Conservation (phyloP, 2,888 invertebrate genomes). For the Cantharis flavilabris region DNA sequence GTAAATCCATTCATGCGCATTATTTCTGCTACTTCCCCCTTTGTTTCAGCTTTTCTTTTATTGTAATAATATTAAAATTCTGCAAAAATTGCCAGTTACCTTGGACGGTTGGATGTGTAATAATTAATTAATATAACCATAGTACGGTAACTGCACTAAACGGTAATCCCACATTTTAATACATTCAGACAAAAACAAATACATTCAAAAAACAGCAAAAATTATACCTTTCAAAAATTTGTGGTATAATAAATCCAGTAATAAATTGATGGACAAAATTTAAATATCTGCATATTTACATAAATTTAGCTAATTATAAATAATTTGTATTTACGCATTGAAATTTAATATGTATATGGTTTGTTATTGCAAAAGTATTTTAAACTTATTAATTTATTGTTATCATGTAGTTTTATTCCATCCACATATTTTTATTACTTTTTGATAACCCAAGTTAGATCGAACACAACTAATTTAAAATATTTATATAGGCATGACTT, state of each 20-base stretch:
- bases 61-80: too few species aligned
- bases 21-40: too few species aligned
- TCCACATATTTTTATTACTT: neutral
- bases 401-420: neutral
- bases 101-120: too few species aligned
- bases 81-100: too few species aligned
- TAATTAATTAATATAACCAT: too few species aligned
- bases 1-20: too few species aligned
- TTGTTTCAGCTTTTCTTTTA: too few species aligned
- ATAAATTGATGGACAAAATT: neutral
- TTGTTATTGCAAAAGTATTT: neutral
- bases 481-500: neutral
- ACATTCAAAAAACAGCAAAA: too few species aligned
- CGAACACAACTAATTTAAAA: neutral
- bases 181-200: too few species aligned
- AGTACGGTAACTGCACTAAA: too few species aligned
- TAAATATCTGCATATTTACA: neutral
- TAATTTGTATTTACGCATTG: neutral
- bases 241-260: neutral
- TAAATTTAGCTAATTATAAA: neutral
- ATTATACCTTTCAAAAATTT: neutral
- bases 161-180: too few species aligned
- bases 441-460: neutral
- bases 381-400: neutral
- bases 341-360: neutral